Evolutionary conservation across 1,140 invertebrate genomes (phyloP), one percentile per base, ranked within the genome.

Genomic region (Drosophila parabipectinata): DNA sequence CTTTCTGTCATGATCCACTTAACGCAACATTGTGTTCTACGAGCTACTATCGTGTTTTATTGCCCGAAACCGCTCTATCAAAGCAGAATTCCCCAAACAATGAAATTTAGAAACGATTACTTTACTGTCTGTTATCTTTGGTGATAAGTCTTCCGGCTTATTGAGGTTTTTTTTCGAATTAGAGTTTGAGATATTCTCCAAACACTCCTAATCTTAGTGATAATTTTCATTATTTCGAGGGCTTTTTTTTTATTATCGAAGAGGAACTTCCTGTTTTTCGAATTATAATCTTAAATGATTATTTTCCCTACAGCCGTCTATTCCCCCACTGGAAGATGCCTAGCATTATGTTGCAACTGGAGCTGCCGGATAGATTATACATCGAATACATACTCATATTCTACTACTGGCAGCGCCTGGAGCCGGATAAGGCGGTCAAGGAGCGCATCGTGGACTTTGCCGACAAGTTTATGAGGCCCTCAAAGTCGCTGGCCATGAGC

Each of bases 301-400:
- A 2, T 21, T 21, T 21, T 21, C 4, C 28, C 18, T 32, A 8
- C 26, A 85, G 82, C 26, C 83, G 83, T 32, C 61, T 85, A n/a
- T 87, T 85, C 37, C 78, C 82, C 2, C 82, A 87, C 50, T 85
- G 82, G 83, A 60, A 69, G 0, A 50, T 45, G 32, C 68, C 57
- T 3, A 71, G 53, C 21, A 41, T 79, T 2, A 64, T 82, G 47
- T 68, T 67, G 12, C 82, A 79, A 52, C 34, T 45, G 0, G 82
- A 88, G 51, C 26, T 90, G 30, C 82, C 87, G 12, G 87, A 90
- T 62, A 90, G 79, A 50, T 58, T 87, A 28, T 85, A 62, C 37
- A 87, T 85, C 51, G 68, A 85, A 76, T 85, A 85, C 53, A 82
- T 85, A 60, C 76, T 85, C 34, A 88, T 85, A 62, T 85, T 90